These are phyloP conservation scores for Micrasema minimum DNA, from an alignment of 1,140 invertebrate genomes.

Conservation along the genomic window DNA sequence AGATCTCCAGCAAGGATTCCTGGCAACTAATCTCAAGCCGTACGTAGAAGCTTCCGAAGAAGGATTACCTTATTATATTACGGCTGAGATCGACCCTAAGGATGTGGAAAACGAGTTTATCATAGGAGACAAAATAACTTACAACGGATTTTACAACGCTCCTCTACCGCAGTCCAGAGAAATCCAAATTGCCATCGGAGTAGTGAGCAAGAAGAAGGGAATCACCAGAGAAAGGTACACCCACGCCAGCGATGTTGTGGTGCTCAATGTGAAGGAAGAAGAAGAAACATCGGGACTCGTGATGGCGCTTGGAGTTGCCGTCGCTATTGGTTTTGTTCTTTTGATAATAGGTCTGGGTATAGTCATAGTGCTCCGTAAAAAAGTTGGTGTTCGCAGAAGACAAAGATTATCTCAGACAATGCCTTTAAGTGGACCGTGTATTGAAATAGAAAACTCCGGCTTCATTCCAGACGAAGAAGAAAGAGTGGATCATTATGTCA, in stretches of 20 bases:
- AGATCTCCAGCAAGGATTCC: conserved; percentile 69
- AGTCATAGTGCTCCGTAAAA: conserved; percentile 61
- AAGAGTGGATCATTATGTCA: conserved; percentile 76
- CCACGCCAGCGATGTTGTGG: conserved; percentile 65
- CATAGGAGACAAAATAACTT: conserved; percentile 79
- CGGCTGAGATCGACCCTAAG: conserved; percentile 76
- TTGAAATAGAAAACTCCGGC: conserved; percentile 73
- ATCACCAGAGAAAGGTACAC: conserved; percentile 76
- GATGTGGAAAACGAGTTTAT: conserved; percentile 73
- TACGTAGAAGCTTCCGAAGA: conserved; percentile 70
- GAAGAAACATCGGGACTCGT: conserved; percentile 62
- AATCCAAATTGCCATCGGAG: conserved; percentile 78
- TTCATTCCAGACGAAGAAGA: conserved; percentile 81
- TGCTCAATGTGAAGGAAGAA: conserved; percentile 61
- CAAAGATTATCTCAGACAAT: conserved; percentile 63
- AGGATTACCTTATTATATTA: conserved; percentile 80
- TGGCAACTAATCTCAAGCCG: conserved; percentile 68
- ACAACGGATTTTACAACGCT: conserved; percentile 83
- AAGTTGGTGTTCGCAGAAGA: conserved; percentile 57
- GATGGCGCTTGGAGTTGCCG: conserved; percentile 62
- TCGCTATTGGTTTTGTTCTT: conserved; percentile 63
- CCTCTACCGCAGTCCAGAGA: conserved; percentile 73
- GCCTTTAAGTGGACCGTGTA: conserved; percentile 65
- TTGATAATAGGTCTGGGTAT: conserved; percentile 61
- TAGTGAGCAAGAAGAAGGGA: conserved; percentile 75